phyloP scores from a whole-genome alignment of 2,888 invertebrate genomes.

The Heliconius aoede region DNA sequence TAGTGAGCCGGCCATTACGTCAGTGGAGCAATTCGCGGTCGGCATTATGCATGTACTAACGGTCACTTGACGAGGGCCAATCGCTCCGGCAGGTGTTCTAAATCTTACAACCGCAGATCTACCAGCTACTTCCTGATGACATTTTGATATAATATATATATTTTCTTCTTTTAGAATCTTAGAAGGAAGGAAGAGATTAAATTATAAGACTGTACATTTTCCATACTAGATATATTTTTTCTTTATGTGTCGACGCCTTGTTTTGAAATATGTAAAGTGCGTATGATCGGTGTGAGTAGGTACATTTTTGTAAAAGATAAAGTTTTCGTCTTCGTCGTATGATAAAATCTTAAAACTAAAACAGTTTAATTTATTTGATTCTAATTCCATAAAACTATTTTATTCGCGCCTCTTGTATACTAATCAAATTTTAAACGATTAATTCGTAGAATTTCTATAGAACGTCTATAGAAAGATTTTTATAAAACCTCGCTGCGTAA shows the following conservation, averaged over 20 bases:
- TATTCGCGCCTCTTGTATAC: background rate
- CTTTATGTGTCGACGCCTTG: background rate
- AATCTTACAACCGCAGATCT: conserved; percentile 15
- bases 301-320: too few relatives aligned
- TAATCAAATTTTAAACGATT: background rate
- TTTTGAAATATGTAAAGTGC: background rate
- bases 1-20: conserved; percentile 68
- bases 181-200: background rate
- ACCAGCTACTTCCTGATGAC: background rate
- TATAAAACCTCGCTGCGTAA: background rate
- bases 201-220: too few relatives aligned
- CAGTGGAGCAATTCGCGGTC: conserved; percentile 70
- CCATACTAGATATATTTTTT: background rate
- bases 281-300: background rate
- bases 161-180: too few relatives aligned
- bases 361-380: background rate
- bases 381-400: background rate
- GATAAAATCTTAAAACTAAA: background rate
- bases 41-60: conserved; percentile 75
- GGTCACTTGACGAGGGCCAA: conserved; percentile 57
- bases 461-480: background rate
- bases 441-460: background rate
- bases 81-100: conserved; percentile 29
- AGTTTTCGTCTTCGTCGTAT: too few relatives aligned
- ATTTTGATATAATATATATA: too few relatives aligned